Conservation (phyloP, 2,888 invertebrate genomes). For the Ceramica pisi region DNA sequence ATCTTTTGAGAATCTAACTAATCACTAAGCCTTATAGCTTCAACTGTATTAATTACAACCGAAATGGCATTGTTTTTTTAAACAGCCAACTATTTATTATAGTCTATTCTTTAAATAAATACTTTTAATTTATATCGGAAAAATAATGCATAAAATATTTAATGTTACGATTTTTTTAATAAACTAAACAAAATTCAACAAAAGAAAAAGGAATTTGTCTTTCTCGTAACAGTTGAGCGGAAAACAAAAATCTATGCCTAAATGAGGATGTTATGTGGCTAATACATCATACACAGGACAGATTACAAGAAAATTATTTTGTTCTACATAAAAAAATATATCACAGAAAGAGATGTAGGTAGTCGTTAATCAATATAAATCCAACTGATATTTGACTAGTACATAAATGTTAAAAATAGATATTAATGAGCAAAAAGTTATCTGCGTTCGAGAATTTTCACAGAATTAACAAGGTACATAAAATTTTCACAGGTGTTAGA, state of each 20-base stretch:
- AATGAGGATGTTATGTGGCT: conserved; percentile 86
- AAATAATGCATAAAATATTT: conserved; percentile 58
- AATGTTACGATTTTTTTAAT: conserved; percentile 51
- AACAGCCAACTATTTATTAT: conserved; percentile 62
- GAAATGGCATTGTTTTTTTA: conserved; percentile 72
- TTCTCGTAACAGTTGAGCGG: conserved; percentile 72
- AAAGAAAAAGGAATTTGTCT: conserved; percentile 64
- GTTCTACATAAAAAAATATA: conserved; percentile 85
- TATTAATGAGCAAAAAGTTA: conserved; percentile 74
- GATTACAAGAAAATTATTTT: conserved; percentile 76
- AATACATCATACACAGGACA: conserved; percentile 77
- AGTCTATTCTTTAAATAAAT: conserved; percentile 62
- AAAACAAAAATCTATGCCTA: conserved; percentile 69
- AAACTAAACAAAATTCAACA: conserved; percentile 65
- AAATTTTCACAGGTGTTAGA: conserved; percentile 49
- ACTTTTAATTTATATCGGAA: conserved; percentile 57
- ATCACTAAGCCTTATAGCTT: conserved; percentile 85
- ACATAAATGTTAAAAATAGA: conserved; percentile 75
- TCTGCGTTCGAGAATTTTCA: conserved; percentile 48
- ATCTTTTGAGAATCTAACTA: conserved; percentile 85
- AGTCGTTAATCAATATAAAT: conserved; percentile 75
- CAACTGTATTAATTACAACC: conserved; percentile 76
- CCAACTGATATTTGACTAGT: conserved; percentile 87
- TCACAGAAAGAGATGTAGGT: conserved; percentile 84
- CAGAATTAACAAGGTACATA: conserved; percentile 44